These are phyloP conservation scores for Isoperla grammatica DNA, from an alignment of 2,888 invertebrate genomes.

Conservation along the genomic window DNA sequence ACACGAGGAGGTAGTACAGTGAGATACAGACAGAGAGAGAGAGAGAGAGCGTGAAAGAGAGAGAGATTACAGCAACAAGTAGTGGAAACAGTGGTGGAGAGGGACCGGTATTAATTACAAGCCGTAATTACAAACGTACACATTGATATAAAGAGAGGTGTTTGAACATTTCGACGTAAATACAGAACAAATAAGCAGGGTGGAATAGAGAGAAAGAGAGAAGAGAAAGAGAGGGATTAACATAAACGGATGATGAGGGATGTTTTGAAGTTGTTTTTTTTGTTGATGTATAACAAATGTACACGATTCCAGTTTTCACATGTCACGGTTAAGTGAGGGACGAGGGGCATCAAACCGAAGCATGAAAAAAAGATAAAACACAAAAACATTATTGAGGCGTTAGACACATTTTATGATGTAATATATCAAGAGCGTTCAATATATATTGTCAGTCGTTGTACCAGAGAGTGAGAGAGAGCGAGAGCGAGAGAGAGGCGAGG, in stretches of 20 bases:
- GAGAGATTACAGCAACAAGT: background rate
- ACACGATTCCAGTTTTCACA: too few species aligned
- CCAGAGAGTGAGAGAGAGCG: too few species aligned
- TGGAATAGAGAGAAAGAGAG: constrained; percentile 5
- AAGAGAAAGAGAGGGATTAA: background rate
- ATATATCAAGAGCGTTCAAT: too few species aligned
- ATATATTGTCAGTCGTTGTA: background rate
- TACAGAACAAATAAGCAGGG: too few species aligned
- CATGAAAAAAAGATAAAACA: constrained; percentile 17
- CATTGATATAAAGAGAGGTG: too few species aligned
- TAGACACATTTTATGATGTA: background rate
- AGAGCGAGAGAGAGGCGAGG: background rate
- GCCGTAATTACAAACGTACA: too few species aligned
- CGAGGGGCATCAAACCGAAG: background rate
- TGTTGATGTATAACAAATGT: too few species aligned
- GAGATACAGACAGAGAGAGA: background rate
- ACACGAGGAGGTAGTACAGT: background rate
- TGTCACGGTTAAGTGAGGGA: too few species aligned
- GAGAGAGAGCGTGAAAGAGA: constrained; percentile 4
- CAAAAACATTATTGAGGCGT: constrained; percentile 12
- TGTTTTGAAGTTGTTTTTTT: too few species aligned
- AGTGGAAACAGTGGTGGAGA: constrained; percentile 1
- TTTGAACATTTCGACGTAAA: too few species aligned
- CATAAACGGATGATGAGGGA: background rate
- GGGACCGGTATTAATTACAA: background rate